Conservation (phyloP, 2,888 invertebrate genomes). For the Allygus modestus region DNA sequence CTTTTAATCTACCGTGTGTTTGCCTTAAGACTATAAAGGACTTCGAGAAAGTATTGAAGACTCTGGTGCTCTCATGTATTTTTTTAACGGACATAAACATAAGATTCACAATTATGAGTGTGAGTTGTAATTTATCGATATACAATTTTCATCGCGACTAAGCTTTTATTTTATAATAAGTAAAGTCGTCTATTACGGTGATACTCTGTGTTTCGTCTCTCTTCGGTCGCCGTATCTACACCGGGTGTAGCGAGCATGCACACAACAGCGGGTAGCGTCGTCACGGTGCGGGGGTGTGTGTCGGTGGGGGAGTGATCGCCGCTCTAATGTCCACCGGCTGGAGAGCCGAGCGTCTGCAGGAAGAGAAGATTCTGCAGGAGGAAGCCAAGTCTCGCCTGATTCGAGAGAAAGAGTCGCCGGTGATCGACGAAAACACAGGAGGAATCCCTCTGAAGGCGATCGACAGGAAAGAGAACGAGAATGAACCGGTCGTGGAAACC, state of each 20-base stretch:
- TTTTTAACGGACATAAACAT: constrained; percentile 37
- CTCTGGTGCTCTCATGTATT: constrained; percentile 57
- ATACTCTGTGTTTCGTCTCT: neutral
- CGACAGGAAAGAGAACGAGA: constrained; percentile 3
- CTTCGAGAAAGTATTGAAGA: constrained; percentile 2
- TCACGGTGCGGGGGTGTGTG: neutral
- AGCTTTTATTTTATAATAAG: neutral
- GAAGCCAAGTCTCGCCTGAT: constrained; percentile 24
- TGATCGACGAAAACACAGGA: constrained; percentile 18
- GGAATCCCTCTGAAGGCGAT: constrained; percentile 38
- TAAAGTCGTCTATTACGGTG: neutral
- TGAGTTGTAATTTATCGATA: neutral
- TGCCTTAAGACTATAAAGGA: constrained; percentile 51
- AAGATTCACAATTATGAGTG: neutral
- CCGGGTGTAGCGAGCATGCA: neutral
- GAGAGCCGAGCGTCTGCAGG: constrained; percentile 36
- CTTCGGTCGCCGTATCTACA: neutral
- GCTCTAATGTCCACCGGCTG: constrained; percentile 53
- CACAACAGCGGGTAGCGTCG: neutral
- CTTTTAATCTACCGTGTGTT: constrained; percentile 60
- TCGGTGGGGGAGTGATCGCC: constrained; percentile 9
- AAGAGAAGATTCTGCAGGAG: constrained; percentile 59
- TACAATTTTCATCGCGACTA: neutral
- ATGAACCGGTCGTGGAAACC: neutral
- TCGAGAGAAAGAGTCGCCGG: constrained; percentile 42